A percentile compares a stretch with the other conserved stretches of the same genome.
phyloP scores from a whole-genome alignment of 2,797 vertebrate species.

The Cephalopachus bancanus region DNA sequence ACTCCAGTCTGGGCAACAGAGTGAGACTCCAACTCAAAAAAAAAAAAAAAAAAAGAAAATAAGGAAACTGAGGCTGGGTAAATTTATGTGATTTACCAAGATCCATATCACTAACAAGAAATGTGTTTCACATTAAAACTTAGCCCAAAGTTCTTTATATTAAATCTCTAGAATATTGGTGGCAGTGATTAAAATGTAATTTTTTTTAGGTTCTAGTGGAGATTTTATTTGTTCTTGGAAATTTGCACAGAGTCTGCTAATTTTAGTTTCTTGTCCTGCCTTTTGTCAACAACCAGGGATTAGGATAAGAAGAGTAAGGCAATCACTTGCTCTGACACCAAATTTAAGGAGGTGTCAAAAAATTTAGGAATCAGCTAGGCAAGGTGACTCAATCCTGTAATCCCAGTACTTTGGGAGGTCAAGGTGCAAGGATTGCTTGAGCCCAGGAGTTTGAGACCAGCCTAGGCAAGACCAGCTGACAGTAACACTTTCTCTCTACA shows the following conservation, averaged over 20 bases:
- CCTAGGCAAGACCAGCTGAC: too few relatives aligned
- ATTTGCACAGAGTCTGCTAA: neutral
- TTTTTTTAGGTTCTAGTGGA: neutral
- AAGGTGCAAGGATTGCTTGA: too few relatives aligned
- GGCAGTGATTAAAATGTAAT: neutral
- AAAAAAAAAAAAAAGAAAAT: too few relatives aligned
- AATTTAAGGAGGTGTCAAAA: neutral
- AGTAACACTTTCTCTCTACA: too few relatives aligned
- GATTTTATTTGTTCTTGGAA: neutral
- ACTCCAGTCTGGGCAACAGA: too few relatives aligned
- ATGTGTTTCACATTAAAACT: neutral
- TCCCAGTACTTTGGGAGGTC: too few relatives aligned
- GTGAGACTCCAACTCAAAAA: too few relatives aligned
- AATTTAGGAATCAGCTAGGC: neutral
- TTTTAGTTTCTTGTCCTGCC: neutral
- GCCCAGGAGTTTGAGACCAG: too few relatives aligned
- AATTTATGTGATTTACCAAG: neutral
- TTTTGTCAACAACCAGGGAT: neutral
- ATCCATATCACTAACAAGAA: neutral
- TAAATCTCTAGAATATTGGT: neutral
- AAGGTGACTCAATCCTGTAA: too few relatives aligned
- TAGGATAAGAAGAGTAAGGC: neutral
- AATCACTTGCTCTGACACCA: neutral
- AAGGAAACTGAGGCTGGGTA: neutral
- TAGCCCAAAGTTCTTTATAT: neutral